phyloP scores from a whole-genome alignment of 1,140 invertebrate genomes.

The Planococcus citri region DNA sequence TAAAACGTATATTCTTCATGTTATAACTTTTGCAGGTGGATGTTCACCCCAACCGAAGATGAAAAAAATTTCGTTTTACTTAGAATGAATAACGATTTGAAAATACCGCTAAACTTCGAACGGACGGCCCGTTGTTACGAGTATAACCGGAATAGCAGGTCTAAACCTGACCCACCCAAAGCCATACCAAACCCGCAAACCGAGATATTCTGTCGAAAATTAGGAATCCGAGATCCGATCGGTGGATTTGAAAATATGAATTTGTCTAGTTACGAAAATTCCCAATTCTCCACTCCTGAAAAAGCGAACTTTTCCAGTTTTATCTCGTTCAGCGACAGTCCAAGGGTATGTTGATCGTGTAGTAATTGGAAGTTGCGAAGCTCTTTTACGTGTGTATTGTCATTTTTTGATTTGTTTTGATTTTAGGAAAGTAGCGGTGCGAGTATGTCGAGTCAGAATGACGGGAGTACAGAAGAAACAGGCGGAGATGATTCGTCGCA shows the following conservation, averaged over 20 bases:
- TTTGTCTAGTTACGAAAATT: no score
- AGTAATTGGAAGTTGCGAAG: neutral
- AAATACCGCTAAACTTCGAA: slow-evolving; percentile 62
- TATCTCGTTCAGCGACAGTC: neutral
- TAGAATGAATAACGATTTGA: slow-evolving; percentile 52
- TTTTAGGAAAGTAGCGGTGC: neutral
- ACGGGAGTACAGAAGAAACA: no score
- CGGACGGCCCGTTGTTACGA: slow-evolving; percentile 51
- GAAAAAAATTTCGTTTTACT: slow-evolving; percentile 53
- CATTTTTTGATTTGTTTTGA: neutral
- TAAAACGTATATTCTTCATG: no score
- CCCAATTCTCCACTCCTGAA: neutral
- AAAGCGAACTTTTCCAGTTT: neutral
- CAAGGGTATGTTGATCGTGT: neutral
- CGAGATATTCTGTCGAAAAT: slow-evolving; percentile 58
- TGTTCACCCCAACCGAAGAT: slow-evolving; percentile 59
- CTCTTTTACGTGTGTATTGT: no score
- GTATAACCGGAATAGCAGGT: slow-evolving; percentile 13
- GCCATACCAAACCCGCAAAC: slow-evolving; percentile 68
- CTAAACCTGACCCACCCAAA: neutral
- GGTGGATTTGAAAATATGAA: slow-evolving; percentile 20
- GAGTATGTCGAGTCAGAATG: no score
- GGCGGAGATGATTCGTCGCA: no score
- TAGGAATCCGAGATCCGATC: slow-evolving; percentile 65
- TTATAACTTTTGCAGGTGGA: slow-evolving; percentile 39